These are phyloP conservation scores for Uloborus plumipes DNA, from an alignment of 2,888 invertebrate genomes.

Conservation along the genomic window DNA sequence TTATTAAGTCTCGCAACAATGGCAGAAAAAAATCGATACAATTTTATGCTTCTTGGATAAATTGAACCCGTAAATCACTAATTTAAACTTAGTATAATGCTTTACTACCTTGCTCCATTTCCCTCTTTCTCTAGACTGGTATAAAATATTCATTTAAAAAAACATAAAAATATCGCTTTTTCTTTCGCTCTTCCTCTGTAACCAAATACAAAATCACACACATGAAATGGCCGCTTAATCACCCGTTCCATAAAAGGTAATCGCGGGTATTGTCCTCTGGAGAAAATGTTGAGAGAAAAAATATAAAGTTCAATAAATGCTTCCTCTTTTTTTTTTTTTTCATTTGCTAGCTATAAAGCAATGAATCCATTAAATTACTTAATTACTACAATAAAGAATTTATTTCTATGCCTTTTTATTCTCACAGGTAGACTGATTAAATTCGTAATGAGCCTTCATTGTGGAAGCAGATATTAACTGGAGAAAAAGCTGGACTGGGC, in stretches of 20 bases:
- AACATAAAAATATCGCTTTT: no score
- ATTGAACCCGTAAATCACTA: slow-evolving; percentile 19
- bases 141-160: slow-evolving; percentile 44
- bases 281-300: slow-evolving; percentile 16
- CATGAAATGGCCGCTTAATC: slow-evolving; percentile 35
- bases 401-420: slow-evolving; percentile 23
- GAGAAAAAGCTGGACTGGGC: slow-evolving; percentile 25
- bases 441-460: slow-evolving; percentile 45
- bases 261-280: slow-evolving; percentile 35
- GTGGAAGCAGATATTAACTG: slow-evolving; percentile 43
- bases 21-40: no score
- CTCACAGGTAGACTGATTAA: slow-evolving; percentile 58
- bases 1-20: no score
- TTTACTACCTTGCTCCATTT: slow-evolving; percentile 1
- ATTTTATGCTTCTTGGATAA: neutral
- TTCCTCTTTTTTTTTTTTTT: slow-evolving; percentile 18
- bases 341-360: slow-evolving; percentile 11
- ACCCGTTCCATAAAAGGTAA: slow-evolving; percentile 47
- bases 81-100: slow-evolving; percentile 28
- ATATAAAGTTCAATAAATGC: slow-evolving; percentile 34
- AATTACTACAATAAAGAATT: slow-evolving; percentile 62
- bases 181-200: slow-evolving; percentile 1
- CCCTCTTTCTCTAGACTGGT: slow-evolving; percentile 25
- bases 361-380: slow-evolving; percentile 60
- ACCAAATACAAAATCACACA: slow-evolving; percentile 51